These are phyloP conservation scores for Dicyrtomina minuta DNA, from an alignment of 2,888 invertebrate genomes.

Conservation along the genomic window DNA sequence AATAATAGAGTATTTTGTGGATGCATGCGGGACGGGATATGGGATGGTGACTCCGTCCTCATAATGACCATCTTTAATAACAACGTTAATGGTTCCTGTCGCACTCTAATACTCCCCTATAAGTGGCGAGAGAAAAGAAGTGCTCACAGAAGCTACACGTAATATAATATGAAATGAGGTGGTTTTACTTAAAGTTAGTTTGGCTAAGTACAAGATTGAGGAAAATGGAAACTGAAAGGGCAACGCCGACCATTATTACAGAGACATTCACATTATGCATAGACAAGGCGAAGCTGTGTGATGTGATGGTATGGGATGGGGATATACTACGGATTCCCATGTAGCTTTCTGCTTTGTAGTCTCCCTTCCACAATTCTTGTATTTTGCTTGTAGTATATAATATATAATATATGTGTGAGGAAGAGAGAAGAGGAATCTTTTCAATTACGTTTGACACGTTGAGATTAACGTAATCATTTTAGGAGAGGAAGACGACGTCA, in stretches of 20 bases:
- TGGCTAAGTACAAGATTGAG: no score
- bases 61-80: neutral
- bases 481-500: conserved; percentile 4
- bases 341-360: neutral
- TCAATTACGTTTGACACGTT: conserved; percentile 24
- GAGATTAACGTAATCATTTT: conserved; percentile 23
- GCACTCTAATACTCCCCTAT: no score
- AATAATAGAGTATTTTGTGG: neutral
- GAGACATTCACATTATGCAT: neutral
- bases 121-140: no score
- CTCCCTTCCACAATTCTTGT: neutral
- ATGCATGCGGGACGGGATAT: neutral
- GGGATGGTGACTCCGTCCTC: neutral
- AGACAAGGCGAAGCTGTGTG: neutral
- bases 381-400: neutral
- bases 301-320: neutral
- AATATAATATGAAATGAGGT: no score
- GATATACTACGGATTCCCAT: neutral
- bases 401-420: neutral
- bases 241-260: no score
- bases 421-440: conserved; percentile 9
- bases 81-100: no score
- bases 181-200: no score
- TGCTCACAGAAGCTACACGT: no score
- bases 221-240: no score